Evolutionary conservation across 2,113 vertebrate species (phyloP), one percentile per base, ranked within the genome.

Genomic region (Oriolus oriolus): DNA sequence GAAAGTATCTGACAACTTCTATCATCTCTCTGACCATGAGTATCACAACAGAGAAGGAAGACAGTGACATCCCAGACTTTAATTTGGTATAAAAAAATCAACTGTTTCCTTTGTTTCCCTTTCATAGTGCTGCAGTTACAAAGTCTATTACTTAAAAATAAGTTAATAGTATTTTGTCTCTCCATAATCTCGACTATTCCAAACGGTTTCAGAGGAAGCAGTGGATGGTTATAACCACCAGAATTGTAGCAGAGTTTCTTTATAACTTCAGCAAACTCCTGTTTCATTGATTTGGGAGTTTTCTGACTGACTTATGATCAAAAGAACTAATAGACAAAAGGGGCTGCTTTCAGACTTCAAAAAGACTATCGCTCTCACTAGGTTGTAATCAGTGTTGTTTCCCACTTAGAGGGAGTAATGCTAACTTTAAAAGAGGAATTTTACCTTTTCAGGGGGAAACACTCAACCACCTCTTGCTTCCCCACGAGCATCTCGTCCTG

Each of bases 21-120:
- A 8, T 39, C 21, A 57, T 45, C 31, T 47, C 60, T 71, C 42
- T 60, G 39, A 53, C 18, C 13, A 10, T 0, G 1, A 78, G 21
- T 8, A 63, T 6, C n/a, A 19, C 1, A 1, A 7, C 31, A 83
- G 8, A 31, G 33, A 73, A 57, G 10, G 27, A 60, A 19, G 7
- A 52, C 13, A 60, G 7, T 7, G 7, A 76, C 23, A 47, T 37
- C 60, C 61, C 0, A 5, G 7, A 20, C 17, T n/a, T 79, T 45
- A 6, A 33, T 1, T 2, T 0, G 0, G 3, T 18, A 63, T 8
- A 10, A 47, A 10, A 47, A 80, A 65, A 84, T 2, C 16, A 87
- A 12, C 2, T 19, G 5, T 5, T 12, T 35, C 24, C 26, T 47
- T 64, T 44, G 30, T 11, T 73, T 49, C 14, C 19, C 1, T 77